Percentiles rank a stretch among this genome's conserved stretches.
Conservation (phyloP, 2,113 vertebrate genomes). For the Dicentrarchus labrax region DNA sequence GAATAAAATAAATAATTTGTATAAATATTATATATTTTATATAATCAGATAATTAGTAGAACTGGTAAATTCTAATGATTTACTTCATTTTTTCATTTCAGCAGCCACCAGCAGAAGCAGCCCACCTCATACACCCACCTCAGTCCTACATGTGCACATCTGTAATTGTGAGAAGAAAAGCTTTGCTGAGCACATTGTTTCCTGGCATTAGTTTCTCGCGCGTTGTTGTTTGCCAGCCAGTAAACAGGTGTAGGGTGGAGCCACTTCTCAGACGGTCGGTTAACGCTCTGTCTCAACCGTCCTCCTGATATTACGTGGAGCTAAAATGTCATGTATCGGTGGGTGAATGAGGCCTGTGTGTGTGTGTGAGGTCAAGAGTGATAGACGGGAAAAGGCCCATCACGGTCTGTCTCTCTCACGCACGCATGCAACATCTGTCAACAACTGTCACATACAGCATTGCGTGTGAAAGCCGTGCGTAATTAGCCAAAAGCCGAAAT, state of each 20-base stretch:
- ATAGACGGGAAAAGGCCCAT: conserved; percentile 24
- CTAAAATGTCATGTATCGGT: conserved; percentile 35
- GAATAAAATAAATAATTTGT: not conserved
- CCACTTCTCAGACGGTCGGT: conserved; percentile 55
- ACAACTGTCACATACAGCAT: not conserved
- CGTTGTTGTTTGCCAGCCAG: conserved; percentile 24
- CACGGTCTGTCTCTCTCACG: conserved; percentile 28
- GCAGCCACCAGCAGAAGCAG: conserved; percentile 10
- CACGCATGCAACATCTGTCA: not conserved
- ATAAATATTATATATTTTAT: not conserved
- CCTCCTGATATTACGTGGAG: conserved; percentile 81
- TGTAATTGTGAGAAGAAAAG: not conserved
- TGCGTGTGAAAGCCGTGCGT: no score
- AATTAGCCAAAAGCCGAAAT: not conserved
- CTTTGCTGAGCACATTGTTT: conserved; percentile 10
- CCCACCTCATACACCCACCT: not conserved
- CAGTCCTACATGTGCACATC: conserved; percentile 15
- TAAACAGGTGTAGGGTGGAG: conserved; percentile 73
- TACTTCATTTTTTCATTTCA: not conserved
- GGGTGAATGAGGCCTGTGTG: not conserved
- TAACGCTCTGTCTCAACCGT: conserved; percentile 65
- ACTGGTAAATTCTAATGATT: not conserved
- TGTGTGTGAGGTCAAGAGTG: conserved; percentile 15
- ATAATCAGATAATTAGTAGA: not conserved
- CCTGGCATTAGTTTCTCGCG: conserved; percentile 26